Conservation (phyloP, 2,797 vertebrate genomes). For the Rousettus madagascariensis region DNA sequence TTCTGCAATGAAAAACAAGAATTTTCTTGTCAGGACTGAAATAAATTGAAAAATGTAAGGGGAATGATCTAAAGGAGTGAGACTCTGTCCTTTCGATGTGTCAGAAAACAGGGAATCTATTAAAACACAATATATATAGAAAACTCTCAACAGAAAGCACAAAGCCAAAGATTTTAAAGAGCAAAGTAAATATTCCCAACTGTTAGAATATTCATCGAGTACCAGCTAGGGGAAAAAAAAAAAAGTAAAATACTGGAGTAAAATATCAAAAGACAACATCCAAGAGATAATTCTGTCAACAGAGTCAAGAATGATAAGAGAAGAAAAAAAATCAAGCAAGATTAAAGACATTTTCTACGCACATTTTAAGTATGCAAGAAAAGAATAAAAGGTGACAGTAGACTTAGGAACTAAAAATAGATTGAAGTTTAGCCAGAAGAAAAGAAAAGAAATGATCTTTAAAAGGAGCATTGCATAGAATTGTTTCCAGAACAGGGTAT, state of each 20-base stretch:
- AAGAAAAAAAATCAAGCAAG: constrained; percentile 5
- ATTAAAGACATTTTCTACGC: constrained; percentile 22
- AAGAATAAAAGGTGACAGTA: not conserved
- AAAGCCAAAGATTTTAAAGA: constrained; percentile 40
- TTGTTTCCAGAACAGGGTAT: not conserved
- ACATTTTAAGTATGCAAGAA: not conserved
- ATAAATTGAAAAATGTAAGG: constrained; percentile 19
- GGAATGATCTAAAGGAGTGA: not conserved
- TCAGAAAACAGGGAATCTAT: not conserved
- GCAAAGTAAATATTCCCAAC: constrained; percentile 29
- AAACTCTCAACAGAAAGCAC: not conserved
- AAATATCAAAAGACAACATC: constrained; percentile 43
- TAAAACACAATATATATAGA: not conserved
- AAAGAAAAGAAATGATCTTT: not conserved
- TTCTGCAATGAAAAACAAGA: not conserved
- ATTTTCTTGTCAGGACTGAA: not conserved
- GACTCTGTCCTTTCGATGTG: not conserved
- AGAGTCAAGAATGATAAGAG: not conserved
- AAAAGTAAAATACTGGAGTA: not conserved
- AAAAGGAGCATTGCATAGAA: not conserved
- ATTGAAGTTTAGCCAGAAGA: constrained; percentile 16
- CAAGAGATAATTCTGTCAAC: constrained; percentile 24
- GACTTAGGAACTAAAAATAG: constrained; percentile 27
- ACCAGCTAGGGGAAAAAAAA: not conserved
- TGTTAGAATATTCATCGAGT: not conserved